phyloP scores from a whole-genome alignment of 64 coral and sea anemone species.

The Montipora capricornis region DNA sequence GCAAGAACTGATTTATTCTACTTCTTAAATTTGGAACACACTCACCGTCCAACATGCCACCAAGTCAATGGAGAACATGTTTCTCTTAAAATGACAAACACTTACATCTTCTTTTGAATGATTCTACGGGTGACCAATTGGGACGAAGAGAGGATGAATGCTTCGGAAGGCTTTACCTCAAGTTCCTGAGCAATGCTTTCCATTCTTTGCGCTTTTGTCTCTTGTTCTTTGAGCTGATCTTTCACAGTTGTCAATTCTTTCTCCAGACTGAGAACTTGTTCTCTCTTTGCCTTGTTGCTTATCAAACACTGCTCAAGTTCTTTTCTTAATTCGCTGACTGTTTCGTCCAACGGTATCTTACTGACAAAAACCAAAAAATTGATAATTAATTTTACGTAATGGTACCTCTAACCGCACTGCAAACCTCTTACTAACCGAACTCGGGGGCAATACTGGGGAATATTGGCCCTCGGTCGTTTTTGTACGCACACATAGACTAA shows the following conservation, averaged over 20 bases:
- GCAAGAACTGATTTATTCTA: too few species aligned
- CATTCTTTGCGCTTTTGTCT: constrained; percentile 67
- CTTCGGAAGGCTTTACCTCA: constrained; percentile 59
- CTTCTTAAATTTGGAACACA: too few species aligned
- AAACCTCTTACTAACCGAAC: too few species aligned
- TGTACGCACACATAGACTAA: too few species aligned
- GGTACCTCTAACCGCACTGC: too few species aligned
- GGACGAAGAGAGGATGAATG: not conserved
- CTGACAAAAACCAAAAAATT: constrained; percentile 6
- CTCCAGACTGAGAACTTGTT: constrained; percentile 68
- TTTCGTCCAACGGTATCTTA: constrained; percentile 52
- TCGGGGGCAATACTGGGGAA: too few species aligned
- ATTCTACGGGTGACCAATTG: too few species aligned
- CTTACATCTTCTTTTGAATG: too few species aligned
- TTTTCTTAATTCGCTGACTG: constrained; percentile 71
- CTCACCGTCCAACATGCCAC: too few species aligned
- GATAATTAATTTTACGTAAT: not conserved
- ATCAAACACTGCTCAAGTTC: constrained; percentile 81
- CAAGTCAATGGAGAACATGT: too few species aligned
- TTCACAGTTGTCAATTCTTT: constrained; percentile 31
- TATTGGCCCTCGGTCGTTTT: too few species aligned
- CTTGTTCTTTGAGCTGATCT: constrained; percentile 55
- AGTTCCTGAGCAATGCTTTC: constrained; percentile 79
- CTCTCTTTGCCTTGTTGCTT: constrained; percentile 72
- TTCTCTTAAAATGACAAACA: too few species aligned